Evolutionary conservation across 1,140 invertebrate species (phyloP), one percentile per base, ranked within the genome.

Genomic region (Coptotermes formosanus): DNA sequence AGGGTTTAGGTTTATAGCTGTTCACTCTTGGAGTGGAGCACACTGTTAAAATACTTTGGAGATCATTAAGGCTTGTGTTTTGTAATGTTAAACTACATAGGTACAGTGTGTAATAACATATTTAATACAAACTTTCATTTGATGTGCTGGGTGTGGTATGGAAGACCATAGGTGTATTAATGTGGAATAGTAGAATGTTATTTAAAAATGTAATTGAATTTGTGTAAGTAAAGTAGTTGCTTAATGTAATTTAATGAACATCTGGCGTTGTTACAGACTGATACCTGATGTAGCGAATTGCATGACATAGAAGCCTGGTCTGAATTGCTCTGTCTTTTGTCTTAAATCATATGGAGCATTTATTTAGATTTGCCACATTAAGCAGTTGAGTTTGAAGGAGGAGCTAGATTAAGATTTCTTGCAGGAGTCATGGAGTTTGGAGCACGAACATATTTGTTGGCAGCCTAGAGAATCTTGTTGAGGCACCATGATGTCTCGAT

Each of bases 401-500:
- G n/a, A 75, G n/a, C 64, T 75, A 75, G 64, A 75, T 1, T 75
- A 75, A 75, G 64, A 30, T 75, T 75, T 75, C 64, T 75, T 75
- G 4, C 64, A 75, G 64, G 64, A 25, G 30, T 75, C 64, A 75
- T n/a, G 64, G 64, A 75, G 14, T 75, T 30, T 75, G 64, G 64
- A 75, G 64, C 64, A 75, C 64, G n/a, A 30, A 75, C 64, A 75
- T 75, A 16, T 75, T n/a, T 75, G 64, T 75, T 30, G 64, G 64
- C 64, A 75, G 64, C 64, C 64, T n/a, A n/a, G 64, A 75, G 64
- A 75, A 75, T 75, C 64, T 75, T 75, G 7, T 75, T 75, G 64
- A 30, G 64, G 64, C 64, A 75, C 25, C 64, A n/a, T 75, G 43
- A 52, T 84, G 83, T 84, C 83, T 84, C 83, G 83, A 84, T 84